phyloP scores from a whole-genome alignment of 1,140 invertebrate genomes.

The Anadara kagoshimensis region DNA sequence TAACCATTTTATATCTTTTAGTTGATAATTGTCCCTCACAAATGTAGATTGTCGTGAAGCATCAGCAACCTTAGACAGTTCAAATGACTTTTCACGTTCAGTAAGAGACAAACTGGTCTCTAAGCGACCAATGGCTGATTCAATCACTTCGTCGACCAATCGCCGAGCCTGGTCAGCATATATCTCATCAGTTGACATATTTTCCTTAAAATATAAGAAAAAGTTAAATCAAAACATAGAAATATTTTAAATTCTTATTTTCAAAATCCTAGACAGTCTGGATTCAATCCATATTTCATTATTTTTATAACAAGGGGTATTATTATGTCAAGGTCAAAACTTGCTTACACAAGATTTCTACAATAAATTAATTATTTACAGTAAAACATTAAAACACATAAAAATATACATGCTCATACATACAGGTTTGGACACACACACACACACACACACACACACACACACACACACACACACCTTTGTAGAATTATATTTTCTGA shows the following conservation, averaged over 20 bases:
- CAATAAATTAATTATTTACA: no score
- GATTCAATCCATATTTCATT: neutral
- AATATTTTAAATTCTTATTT: neutral
- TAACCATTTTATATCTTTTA: constrained; percentile 71
- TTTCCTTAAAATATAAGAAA: constrained; percentile 13
- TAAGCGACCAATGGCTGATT: constrained; percentile 61
- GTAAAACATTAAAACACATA: no score
- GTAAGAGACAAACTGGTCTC: constrained; percentile 56
- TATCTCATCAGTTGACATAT: constrained; percentile 47
- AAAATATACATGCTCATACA: no score
- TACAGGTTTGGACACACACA: no score
- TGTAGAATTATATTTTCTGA: no score
- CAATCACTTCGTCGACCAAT: constrained; percentile 61
- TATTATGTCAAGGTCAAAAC: no score
- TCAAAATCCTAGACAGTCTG: neutral
- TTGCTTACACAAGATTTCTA: no score
- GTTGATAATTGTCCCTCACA: constrained; percentile 58
- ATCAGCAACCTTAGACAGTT: constrained; percentile 53
- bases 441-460: neutral
- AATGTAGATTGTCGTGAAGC: constrained; percentile 56
- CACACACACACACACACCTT: neutral
- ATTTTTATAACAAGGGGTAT: no score
- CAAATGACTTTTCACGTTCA: constrained; percentile 62
- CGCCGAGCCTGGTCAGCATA: constrained; percentile 56
- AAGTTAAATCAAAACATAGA: neutral